Conservation (phyloP, 2,113 vertebrate genomes). For the Gymnocephalus cernua region DNA sequence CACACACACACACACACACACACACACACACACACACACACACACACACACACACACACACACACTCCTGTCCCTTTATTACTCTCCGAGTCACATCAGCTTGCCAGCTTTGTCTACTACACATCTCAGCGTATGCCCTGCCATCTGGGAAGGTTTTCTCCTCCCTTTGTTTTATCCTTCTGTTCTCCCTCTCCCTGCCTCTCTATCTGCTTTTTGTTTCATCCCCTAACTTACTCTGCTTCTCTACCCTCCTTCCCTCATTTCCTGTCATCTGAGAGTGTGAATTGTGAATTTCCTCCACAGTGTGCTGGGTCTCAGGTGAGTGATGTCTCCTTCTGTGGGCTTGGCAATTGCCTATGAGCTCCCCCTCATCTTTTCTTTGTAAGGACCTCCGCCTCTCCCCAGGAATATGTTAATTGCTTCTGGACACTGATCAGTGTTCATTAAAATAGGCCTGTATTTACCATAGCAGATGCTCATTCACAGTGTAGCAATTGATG, state of each 20-base stretch:
- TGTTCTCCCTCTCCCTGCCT: slow-evolving; percentile 24
- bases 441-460: slow-evolving; percentile 60
- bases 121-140: slow-evolving; percentile 71
- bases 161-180: slow-evolving; percentile 66
- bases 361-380: slow-evolving; percentile 39
- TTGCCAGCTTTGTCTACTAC: slow-evolving; percentile 64
- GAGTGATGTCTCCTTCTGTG: slow-evolving; percentile 56
- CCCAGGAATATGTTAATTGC: slow-evolving; percentile 74
- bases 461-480: slow-evolving; percentile 70
- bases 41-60: slow-evolving; percentile 29
- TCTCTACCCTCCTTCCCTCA: slow-evolving; percentile 16
- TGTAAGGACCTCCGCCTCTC: slow-evolving; percentile 39
- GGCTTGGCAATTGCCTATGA: slow-evolving; percentile 52
- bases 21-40: slow-evolving; percentile 21
- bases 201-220: slow-evolving; percentile 34
- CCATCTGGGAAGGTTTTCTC: slow-evolving; percentile 72
- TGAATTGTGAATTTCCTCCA: slow-evolving; percentile 54
- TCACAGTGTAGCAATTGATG: slow-evolving; percentile 34
- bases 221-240: slow-evolving; percentile 20
- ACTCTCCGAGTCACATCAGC: slow-evolving; percentile 64
- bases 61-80: slow-evolving; percentile 43
- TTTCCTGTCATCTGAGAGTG: slow-evolving; percentile 59
- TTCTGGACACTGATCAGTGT: slow-evolving; percentile 76
- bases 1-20: slow-evolving; percentile 24
- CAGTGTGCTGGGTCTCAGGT: slow-evolving; percentile 66